Evolutionary conservation across 2,113 vertebrate genomes (phyloP), one percentile per base, ranked within the genome.

Genomic region (Cercopithecus mona): DNA sequence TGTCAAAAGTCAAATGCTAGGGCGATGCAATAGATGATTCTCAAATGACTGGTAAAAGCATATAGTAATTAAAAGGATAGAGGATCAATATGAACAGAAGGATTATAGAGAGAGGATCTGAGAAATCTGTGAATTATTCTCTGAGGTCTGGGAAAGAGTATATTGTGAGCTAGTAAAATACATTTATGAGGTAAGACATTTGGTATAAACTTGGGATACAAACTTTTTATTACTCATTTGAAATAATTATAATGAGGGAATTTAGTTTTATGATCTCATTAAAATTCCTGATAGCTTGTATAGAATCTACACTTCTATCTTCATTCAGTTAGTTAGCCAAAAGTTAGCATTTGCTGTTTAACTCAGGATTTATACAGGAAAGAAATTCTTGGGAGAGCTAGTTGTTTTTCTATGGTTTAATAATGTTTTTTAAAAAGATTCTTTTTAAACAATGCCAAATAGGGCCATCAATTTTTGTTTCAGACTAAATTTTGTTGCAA

Each of bases 251-350:
- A 96, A 94, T 87, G 14, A 94, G 32, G 20, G 57, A 43, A 81
- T 88, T 85, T 88, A 83, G 25, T 92, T 97, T 97, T 97, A 90
- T 80, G 76, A 80, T 81, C 55, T 88, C 76, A 92, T 96, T 96
- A 94, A 94, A 92, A 80, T 95, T 92, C 43, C 61, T 90, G 68
- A 85, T 90, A 95, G 61, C 61, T 96, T 86, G 38, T 75, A 52
- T 32, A 80, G n/a, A 94, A 79, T 55, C 76, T 70, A 88, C 4
- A 57, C 14, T 93, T 94, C 27, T 59, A 52, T 90, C 38, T 90
- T 88, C 70, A 83, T 92, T 95, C 25, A 90, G 17, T 92, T 93
- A 96, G 79, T 90, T 97, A 78, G 50, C 43, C 48, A 93, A 92
- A 27, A 97, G 38, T 97, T 95, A 75, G 25, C 18, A 92, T 90